Percentiles rank a stretch among this genome's conserved stretches.
phyloP scores from a whole-genome alignment of 2,888 invertebrate species.

The Sphinx pinastri region DNA sequence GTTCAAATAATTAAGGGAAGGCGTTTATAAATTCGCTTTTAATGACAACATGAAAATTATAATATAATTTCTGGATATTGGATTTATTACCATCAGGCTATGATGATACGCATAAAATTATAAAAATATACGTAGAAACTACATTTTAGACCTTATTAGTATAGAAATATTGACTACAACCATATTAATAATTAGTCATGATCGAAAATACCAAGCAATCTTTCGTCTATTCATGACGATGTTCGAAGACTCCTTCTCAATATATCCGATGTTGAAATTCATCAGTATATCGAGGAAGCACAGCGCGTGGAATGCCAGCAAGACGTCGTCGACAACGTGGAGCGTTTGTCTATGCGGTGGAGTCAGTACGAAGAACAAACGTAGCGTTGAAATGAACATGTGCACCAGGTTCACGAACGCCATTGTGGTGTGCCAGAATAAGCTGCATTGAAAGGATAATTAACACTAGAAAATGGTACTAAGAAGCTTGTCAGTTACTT shows the following conservation, averaged over 20 bases:
- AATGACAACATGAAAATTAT: too few species aligned
- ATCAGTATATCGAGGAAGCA: constrained; percentile 60
- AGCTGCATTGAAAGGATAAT: constrained; percentile 40
- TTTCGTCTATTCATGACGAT: constrained; percentile 51
- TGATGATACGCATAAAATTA: too few species aligned
- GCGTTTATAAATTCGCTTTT: too few species aligned
- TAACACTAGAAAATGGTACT: not conserved
- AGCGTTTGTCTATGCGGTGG: constrained; percentile 31
- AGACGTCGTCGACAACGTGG: constrained; percentile 43
- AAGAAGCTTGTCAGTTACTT: too few species aligned
- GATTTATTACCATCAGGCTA: too few species aligned
- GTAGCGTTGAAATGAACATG: constrained; percentile 51
- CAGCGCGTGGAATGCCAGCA: constrained; percentile 50
- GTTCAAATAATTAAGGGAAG: too few species aligned
- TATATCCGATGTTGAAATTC: constrained; percentile 62
- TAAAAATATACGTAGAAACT: too few species aligned
- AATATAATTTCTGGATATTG: too few species aligned
- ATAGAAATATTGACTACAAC: too few species aligned
- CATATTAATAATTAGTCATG: too few species aligned
- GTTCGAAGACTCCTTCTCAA: constrained; percentile 38
- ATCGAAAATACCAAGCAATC: constrained; percentile 49
- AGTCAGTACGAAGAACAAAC: constrained; percentile 52
- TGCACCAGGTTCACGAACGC: constrained; percentile 49
- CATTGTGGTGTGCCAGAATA: constrained; percentile 58
- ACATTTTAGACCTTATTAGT: too few species aligned